Evolutionary conservation across 2,888 invertebrate genomes (phyloP).

Genomic region (Chrysolina americana): DNA sequence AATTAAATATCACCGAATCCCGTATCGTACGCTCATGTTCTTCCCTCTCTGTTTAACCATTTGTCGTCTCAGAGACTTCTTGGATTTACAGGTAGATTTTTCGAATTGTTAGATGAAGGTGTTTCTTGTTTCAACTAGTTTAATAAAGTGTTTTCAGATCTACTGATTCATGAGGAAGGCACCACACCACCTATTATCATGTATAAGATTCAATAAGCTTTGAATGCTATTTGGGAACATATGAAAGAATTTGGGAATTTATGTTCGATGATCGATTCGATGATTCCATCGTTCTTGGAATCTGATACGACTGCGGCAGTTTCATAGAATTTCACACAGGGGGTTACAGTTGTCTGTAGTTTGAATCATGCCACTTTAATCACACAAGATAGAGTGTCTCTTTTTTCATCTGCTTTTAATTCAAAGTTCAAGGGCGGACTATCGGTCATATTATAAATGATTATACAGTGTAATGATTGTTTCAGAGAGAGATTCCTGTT

Average conservation of each 20-base stretch:
- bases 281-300: constrained; percentile 33
- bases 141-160: constrained; percentile 50
- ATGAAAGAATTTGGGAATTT: constrained; percentile 19
- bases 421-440: too few species aligned
- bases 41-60: constrained; percentile 42
- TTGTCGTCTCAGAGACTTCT: constrained; percentile 46
- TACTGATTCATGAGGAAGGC: constrained; percentile 18
- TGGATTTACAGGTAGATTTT: constrained; percentile 55
- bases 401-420: too few species aligned
- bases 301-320: not conserved
- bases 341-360: not conserved
- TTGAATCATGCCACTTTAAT: not conserved
- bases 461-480: too few species aligned
- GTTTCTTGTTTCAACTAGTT: constrained; percentile 53
- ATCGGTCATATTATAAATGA: too few species aligned
- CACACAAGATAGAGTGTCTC: not conserved
- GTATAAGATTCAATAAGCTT: constrained; percentile 36
- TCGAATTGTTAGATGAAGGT: constrained; percentile 56
- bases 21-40: constrained; percentile 36
- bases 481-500: too few species aligned
- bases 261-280: constrained; percentile 29
- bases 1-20: not conserved
- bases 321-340: not conserved
- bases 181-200: constrained; percentile 30
- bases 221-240: constrained; percentile 38